A percentile compares a stretch with the other conserved stretches of the same genome.
Evolutionary conservation across 2,888 invertebrate species (phyloP).

Genomic region (Melipona beecheii): DNA sequence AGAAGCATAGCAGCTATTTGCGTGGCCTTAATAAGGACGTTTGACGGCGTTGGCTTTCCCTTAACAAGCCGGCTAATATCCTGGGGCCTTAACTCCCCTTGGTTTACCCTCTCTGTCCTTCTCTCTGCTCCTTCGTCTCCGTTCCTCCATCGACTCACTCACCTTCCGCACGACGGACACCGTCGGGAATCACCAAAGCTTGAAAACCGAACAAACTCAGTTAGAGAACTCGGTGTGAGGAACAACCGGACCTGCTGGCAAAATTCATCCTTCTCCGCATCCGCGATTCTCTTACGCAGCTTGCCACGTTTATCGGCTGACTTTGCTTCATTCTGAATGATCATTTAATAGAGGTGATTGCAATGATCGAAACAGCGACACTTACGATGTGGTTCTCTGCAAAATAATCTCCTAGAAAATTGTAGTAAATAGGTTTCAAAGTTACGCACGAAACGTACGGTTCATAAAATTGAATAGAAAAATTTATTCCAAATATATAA

Average conservation of each 20-base stretch:
- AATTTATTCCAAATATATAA: slow-evolving; percentile 35
- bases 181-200: slow-evolving; percentile 78
- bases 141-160: slow-evolving; percentile 30
- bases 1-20: slow-evolving; percentile 73
- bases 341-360: neutral
- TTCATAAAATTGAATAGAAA: slow-evolving; percentile 17
- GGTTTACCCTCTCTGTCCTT: slow-evolving; percentile 4
- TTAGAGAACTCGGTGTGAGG: slow-evolving; percentile 77
- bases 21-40: slow-evolving; percentile 80
- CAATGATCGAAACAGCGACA: neutral
- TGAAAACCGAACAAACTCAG: slow-evolving; percentile 82
- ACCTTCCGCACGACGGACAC: slow-evolving; percentile 58
- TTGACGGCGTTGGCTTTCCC: slow-evolving; percentile 78
- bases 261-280: slow-evolving; percentile 43
- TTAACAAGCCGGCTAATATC: slow-evolving; percentile 81
- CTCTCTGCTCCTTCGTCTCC: slow-evolving; percentile 15
- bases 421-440: too few relatives aligned
- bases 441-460: too few relatives aligned
- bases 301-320: slow-evolving; percentile 3
- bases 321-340: neutral
- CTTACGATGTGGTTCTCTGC: neutral
- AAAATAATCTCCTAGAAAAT: neutral
- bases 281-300: slow-evolving; percentile 46
- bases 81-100: slow-evolving; percentile 69
- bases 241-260: slow-evolving; percentile 53